Evolutionary conservation across 1,140 invertebrate genomes (phyloP).

Genomic region (Pseudoatta argentina): DNA sequence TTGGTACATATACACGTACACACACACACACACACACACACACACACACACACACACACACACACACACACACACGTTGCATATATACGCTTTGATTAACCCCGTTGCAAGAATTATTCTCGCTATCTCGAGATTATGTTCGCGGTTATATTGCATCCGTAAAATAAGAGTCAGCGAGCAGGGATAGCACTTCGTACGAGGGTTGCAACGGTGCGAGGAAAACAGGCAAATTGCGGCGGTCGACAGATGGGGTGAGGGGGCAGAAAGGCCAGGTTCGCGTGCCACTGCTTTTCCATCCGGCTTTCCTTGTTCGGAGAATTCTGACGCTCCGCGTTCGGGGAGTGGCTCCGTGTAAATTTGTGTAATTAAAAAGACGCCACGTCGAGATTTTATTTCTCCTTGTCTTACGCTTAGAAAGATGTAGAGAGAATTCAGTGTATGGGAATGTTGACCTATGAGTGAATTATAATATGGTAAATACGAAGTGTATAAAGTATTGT

Average conservation of each 20-base stretch:
- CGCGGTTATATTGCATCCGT: conserved; percentile 63
- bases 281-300: conserved; percentile 46
- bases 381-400: conserved; percentile 42
- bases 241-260: background rate
- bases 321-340: conserved; percentile 45
- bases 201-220: conserved; percentile 53
- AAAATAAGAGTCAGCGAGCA: conserved; percentile 64
- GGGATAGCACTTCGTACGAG: conserved; percentile 54
- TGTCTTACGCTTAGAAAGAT: background rate
- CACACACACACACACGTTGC: background rate
- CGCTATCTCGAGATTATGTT: conserved; percentile 64
- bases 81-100: conserved; percentile 60
- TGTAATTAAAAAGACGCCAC: conserved; percentile 60
- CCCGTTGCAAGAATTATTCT: conserved; percentile 60
- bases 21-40: too few species aligned
- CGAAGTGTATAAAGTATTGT: background rate
- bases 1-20: background rate
- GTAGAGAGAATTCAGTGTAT: background rate
- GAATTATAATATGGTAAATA: background rate
- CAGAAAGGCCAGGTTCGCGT: conserved; percentile 39
- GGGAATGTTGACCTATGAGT: background rate
- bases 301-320: conserved; percentile 50
- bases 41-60: too few species aligned
- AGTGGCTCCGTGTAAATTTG: conserved; percentile 57
- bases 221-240: conserved; percentile 62